Percentiles rank a stretch among this genome's conserved stretches.
phyloP scores from a whole-genome alignment of 2,888 invertebrate genomes.

The Tetragnatha montana region DNA sequence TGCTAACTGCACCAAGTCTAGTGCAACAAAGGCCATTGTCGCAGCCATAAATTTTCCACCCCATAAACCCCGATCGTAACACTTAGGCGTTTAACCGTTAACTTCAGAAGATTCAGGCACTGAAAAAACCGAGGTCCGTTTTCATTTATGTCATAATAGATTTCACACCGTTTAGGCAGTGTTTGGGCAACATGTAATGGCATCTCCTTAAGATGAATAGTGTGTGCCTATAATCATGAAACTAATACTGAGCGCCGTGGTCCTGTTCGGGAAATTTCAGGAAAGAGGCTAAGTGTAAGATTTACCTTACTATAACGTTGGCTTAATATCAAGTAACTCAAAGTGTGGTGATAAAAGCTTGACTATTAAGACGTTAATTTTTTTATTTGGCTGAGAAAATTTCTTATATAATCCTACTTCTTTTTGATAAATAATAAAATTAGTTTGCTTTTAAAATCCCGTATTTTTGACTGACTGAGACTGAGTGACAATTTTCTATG shows the following conservation, averaged over 20 bases:
- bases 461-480: too few species aligned
- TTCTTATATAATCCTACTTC: too few species aligned
- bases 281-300: too few species aligned
- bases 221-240: background rate
- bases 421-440: too few species aligned
- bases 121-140: slow-evolving; percentile 23
- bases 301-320: too few species aligned
- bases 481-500: too few species aligned
- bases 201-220: slow-evolving; percentile 10
- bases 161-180: slow-evolving; percentile 47
- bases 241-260: background rate
- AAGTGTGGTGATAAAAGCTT: too few species aligned
- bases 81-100: slow-evolving; percentile 38
- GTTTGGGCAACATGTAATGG: slow-evolving; percentile 31
- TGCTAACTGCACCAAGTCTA: slow-evolving; percentile 25
- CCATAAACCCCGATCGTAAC: slow-evolving; percentile 57
- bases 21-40: slow-evolving; percentile 52
- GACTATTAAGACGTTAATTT: too few species aligned
- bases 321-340: too few species aligned
- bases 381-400: too few species aligned
- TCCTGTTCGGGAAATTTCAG: too few species aligned
- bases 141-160: slow-evolving; percentile 48
- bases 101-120: slow-evolving; percentile 4
- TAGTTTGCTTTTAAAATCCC: too few species aligned
- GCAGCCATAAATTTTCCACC: slow-evolving; percentile 57